phyloP scores from a whole-genome alignment of 2,797 vertebrate genomes.

The Karalla daura region DNA sequence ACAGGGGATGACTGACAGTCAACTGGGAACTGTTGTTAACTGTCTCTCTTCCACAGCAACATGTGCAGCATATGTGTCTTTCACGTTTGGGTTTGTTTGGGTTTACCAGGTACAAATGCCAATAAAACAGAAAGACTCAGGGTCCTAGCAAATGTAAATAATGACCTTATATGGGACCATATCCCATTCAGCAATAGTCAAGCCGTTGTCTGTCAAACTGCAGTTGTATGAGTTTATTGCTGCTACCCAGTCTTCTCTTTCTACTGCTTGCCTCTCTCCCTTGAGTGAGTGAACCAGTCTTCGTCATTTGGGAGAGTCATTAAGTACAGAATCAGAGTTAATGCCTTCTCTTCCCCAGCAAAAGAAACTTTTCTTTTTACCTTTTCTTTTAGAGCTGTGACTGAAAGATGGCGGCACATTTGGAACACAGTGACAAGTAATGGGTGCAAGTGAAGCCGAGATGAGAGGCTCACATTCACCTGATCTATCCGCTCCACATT shows the following conservation, averaged over 20 bases:
- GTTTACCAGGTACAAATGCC: slow-evolving; percentile 32
- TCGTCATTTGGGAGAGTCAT: slow-evolving; percentile 64
- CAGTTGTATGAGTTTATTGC: slow-evolving; percentile 41
- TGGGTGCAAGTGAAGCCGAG: slow-evolving; percentile 23
- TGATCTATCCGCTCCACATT: slow-evolving; percentile 2
- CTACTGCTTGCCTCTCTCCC: slow-evolving; percentile 42
- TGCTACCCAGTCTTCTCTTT: neutral
- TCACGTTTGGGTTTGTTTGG: slow-evolving; percentile 17
- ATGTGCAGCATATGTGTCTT: slow-evolving; percentile 18
- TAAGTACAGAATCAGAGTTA: slow-evolving; percentile 58
- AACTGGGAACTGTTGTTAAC: slow-evolving; percentile 1
- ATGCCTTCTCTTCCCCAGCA: slow-evolving; percentile 44
- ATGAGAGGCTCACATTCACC: slow-evolving; percentile 32
- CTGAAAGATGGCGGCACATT: slow-evolving; percentile 29
- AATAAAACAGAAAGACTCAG: slow-evolving; percentile 22
- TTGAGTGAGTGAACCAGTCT: slow-evolving; percentile 44
- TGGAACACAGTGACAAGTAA: slow-evolving; percentile 11
- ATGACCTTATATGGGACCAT: slow-evolving; percentile 18
- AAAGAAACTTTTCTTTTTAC: slow-evolving; percentile 43
- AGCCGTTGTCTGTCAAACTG: too few relatives aligned
- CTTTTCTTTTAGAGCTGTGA: slow-evolving; percentile 26
- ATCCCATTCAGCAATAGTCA: too few relatives aligned
- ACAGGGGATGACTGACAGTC: slow-evolving; percentile 5
- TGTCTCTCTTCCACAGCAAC: slow-evolving; percentile 20
- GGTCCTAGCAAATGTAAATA: slow-evolving; percentile 24